Base-by-base conservation (phyloP, 2,113 vertebrate species). In the Cyprinus carpio region DNA sequence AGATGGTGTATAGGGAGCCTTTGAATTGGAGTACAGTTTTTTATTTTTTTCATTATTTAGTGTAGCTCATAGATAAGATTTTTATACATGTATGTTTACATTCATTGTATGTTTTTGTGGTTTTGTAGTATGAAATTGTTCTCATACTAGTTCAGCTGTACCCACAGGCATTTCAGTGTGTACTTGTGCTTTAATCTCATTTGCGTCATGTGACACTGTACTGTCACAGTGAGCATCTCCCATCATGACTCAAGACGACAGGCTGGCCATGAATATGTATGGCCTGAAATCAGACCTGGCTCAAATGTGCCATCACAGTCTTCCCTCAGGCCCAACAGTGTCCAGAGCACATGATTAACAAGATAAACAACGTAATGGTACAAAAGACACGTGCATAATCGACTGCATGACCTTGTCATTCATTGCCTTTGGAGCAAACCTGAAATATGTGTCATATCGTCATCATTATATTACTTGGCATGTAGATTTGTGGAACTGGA, bases 161-260 rank as follows among this genome's bases (percentile, higher is more conserved):
- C 1, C 75, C 75, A 51, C 31, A 60, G 51, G 81, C 67, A 23
- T 56, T 74, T 56, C 75, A 54, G 15, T 76, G 23, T 43, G 65
- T 10, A 20, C 69, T n/a, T 58, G 56, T 79, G 12, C 31, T 27
- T 64, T 62, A 49, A 64, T 64, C 54, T 37, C 34, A 49, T 84
- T 84, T 46, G 40, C 18, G n/a, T 51, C 74, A 67, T 54, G 27
- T 77, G 58, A 77, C 74, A 77, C 43, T 0, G 56, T 65, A 11
- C 40, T 65, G 40, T 84, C 46, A 62, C n/a, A 29, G 37, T 15
- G 34, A 43, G 20, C 3, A 4, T 46, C 27, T 51, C 54, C 20
- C 37, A 8, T 84, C 37, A 49, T 23, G 37, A 81, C n/a, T 79
- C 56, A 10, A 62, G 31, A 6, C 37, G 37, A 60, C 75, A 77